Evolutionary conservation across 2,797 vertebrate genomes (phyloP).

Genomic region (Ctenochaetus hawaiiensis): DNA sequence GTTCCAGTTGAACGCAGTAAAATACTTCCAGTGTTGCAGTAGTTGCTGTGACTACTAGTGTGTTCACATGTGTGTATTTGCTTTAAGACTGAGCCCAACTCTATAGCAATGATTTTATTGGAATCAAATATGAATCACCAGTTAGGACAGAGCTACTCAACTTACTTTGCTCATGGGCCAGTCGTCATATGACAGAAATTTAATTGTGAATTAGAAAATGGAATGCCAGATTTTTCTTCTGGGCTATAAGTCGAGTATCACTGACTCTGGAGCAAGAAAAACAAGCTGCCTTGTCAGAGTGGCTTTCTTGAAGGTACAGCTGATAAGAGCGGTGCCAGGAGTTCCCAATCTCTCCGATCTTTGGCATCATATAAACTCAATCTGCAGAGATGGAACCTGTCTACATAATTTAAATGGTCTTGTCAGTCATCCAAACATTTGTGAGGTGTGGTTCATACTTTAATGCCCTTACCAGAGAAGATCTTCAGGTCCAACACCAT

Average conservation of each 20-base stretch:
- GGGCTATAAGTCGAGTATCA: too few species aligned
- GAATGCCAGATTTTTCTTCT: too few species aligned
- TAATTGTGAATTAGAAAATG: too few species aligned
- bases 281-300: background rate
- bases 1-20: background rate
- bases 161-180: too few species aligned
- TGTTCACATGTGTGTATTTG: background rate
- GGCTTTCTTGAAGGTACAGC: background rate
- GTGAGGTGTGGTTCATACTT: background rate
- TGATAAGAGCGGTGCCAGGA: background rate
- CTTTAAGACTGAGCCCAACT: too few species aligned
- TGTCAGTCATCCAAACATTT: conserved; percentile 20
- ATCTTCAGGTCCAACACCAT: conserved; percentile 18
- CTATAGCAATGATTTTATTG: background rate
- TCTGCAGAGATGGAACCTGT: conserved; percentile 27
- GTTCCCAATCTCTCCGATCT: conserved; percentile 4
- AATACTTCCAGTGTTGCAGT: background rate
- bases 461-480: conserved; percentile 6
- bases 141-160: background rate
- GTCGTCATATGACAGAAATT: too few species aligned
- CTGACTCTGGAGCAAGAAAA: background rate
- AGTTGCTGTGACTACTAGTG: too few species aligned
- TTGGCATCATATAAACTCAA: conserved; percentile 25
- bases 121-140: background rate
- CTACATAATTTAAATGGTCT: conserved; percentile 31